These are phyloP conservation scores for Pseudomyrmex sp. DNA, from an alignment of 1,140 invertebrate genomes.

Conservation along the genomic window DNA sequence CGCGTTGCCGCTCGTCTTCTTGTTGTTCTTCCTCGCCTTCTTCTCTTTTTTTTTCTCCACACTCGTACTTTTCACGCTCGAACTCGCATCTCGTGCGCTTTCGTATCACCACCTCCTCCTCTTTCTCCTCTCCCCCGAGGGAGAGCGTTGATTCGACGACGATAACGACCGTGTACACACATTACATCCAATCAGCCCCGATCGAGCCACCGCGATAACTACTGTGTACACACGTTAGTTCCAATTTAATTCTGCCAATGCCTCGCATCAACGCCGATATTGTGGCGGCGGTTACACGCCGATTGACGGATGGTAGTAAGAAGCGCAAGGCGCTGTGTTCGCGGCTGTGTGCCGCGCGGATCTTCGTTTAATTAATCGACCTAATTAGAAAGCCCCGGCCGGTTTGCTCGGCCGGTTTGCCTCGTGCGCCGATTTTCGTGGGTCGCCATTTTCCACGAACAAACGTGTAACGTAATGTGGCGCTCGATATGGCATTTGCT, in stretches of 20 bases:
- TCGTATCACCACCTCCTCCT: neutral
- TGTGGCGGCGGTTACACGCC: conserved; percentile 26
- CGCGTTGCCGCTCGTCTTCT: neutral
- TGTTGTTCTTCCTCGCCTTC: neutral
- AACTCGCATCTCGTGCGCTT: conserved; percentile 13
- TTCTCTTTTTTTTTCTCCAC: neutral
- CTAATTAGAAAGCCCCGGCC: conserved; percentile 36
- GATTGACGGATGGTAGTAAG: conserved; percentile 38
- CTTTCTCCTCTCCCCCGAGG: neutral
- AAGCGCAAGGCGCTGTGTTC: neutral
- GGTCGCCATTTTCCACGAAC: conserved; percentile 19
- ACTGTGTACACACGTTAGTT: conserved; percentile 57
- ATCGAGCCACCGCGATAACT: conserved; percentile 53
- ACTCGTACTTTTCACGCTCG: conserved; percentile 38
- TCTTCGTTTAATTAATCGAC: conserved; percentile 50
- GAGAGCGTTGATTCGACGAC: conserved; percentile 48
- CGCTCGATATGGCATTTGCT: conserved; percentile 18
- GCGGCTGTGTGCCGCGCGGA: neutral
- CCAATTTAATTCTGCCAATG: conserved; percentile 59
- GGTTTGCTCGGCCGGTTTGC: conserved; percentile 26
- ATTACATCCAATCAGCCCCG: conserved; percentile 53
- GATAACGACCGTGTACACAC: conserved; percentile 57
- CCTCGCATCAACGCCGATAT: conserved; percentile 37
- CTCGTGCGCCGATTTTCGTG: conserved; percentile 1
- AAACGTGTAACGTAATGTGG: conserved; percentile 42